Evolutionary conservation across 2,888 invertebrate genomes (phyloP).

Genomic region (Acleris sparsana): DNA sequence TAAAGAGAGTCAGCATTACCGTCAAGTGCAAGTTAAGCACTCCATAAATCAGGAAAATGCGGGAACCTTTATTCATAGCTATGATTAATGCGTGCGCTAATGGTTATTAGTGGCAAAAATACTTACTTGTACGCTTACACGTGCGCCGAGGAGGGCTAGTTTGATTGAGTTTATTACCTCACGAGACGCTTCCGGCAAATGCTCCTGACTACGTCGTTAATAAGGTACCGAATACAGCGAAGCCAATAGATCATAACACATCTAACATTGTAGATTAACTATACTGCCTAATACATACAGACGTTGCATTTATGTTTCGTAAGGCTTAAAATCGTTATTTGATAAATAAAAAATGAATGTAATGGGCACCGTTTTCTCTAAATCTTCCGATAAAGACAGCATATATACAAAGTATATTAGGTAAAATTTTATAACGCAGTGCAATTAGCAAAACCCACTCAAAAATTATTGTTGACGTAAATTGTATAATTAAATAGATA

Average conservation of each 20-base stretch:
- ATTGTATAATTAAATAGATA: too few relatives aligned
- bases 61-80: conserved; percentile 43
- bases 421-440: too few relatives aligned
- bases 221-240: conserved; percentile 9
- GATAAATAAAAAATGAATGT: too few relatives aligned
- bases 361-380: too few relatives aligned
- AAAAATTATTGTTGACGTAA: too few relatives aligned
- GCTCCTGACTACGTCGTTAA: conserved; percentile 18
- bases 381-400: too few relatives aligned
- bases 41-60: conserved; percentile 44
- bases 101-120: conserved; percentile 29
- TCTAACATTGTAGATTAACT: neutral
- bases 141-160: conserved; percentile 2
- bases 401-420: too few relatives aligned
- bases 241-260: neutral
- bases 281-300: too few relatives aligned
- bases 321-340: too few relatives aligned
- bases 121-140: conserved; percentile 23
- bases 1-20: conserved; percentile 42
- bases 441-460: too few relatives aligned
- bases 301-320: too few relatives aligned
- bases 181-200: neutral
- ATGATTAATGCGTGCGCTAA: conserved; percentile 42
- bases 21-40: conserved; percentile 43
- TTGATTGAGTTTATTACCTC: conserved; percentile 29